Base-by-base conservation (phyloP, 2,797 vertebrate species). In the Cacajao melanocephalus region DNA sequence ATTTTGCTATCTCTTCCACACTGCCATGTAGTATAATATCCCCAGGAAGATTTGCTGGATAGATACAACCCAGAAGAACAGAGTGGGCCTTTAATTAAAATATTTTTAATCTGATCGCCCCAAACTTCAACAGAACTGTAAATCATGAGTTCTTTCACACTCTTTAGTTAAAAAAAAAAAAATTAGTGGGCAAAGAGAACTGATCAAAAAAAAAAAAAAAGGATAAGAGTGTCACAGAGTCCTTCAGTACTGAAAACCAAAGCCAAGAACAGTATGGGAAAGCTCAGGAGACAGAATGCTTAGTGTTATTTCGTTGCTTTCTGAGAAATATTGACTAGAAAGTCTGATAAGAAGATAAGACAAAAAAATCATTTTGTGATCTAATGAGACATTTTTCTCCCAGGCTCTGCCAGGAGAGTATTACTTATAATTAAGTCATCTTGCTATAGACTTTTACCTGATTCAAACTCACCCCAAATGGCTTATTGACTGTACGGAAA, bases 81-180 rank as follows among this genome's bases (percentile, higher is more conserved):
- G 58, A 85, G 33, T 50, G 50, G 83, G 17, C 30, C 46, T 95
- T 97, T 88, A 64, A 88, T 82, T 90, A 91, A 94, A 96, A 82
- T 57, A 78, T 67, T 64, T 75, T 79, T 88, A 55, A 81, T 46
- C 76, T 79, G 78, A 33, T 13, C 86, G 15, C 36, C 93, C 33
- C 26, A 82, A 52, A 88, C 52, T 88, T 95, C 58, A 75, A 9
- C n/a, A 91, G 79, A 93, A 92, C 76, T 64, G 36, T 78, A 58
- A 73, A 81, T 79, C 57, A 44, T 84, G 36, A 88, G 50, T 61
- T 39, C n/a, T 96, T 95, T 95, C 80, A 88, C 4, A 85, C 5
- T 64, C 26, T 73, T 81, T 57, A 52, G 57, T 83, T 80, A 46
- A 55, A 72, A 95, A 82, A 95, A 82, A 39, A 36, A 57, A 48